Evolutionary conservation across 2,113 vertebrate species (phyloP).

Genomic region (Cynopterus brachyotis): DNA sequence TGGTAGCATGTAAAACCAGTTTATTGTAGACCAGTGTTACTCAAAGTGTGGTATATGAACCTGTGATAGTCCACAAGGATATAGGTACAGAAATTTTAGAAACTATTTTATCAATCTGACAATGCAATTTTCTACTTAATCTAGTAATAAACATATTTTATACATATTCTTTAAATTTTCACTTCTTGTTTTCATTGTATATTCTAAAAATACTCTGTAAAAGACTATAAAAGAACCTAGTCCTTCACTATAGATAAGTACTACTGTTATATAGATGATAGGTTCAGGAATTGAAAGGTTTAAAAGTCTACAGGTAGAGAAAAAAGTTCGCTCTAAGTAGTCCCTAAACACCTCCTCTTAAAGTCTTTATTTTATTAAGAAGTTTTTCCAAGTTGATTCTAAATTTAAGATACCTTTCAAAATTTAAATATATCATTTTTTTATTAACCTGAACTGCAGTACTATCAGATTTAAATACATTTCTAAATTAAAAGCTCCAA

Average conservation of each 20-base stretch:
- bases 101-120: background rate
- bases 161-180: background rate
- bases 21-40: background rate
- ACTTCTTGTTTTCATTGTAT: background rate
- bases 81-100: background rate
- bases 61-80: background rate
- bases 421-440: background rate
- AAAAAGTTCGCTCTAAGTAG: background rate
- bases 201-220: background rate
- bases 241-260: background rate
- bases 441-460: background rate
- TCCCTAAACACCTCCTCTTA: background rate
- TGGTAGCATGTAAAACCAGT: background rate
- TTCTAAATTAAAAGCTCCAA: background rate
- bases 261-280: background rate
- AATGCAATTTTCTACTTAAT: background rate
- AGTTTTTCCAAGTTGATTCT: background rate
- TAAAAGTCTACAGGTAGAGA: background rate
- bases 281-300: background rate
- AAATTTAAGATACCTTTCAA: background rate
- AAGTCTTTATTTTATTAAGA: background rate
- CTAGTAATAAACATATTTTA: background rate
- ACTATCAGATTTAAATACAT: constrained; percentile 5
- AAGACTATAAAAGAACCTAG: background rate
- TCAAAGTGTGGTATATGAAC: background rate